Base-by-base conservation (phyloP, 2,113 vertebrate genomes). In the Regulus satrapa region DNA sequence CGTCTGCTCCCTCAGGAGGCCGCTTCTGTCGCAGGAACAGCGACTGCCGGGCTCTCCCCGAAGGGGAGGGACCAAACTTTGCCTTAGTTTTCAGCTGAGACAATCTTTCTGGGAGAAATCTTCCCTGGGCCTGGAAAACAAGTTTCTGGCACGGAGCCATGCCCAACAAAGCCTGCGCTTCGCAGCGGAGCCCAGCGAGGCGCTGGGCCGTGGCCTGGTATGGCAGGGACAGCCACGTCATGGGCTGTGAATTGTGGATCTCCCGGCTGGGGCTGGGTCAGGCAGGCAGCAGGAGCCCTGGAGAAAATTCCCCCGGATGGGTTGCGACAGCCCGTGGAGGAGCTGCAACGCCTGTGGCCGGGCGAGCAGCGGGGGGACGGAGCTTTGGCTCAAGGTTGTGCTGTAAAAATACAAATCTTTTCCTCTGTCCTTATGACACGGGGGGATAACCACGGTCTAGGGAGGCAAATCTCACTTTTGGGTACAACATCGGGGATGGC, bases 21-120 rank as follows among this genome's bases (percentile, higher is more conserved):
- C 23, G 61, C 23, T 5, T 34, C 7, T 41, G 23, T 2, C 1
- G 38, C 11, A 4, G 34, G 43, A 72, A 46, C 71, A 15, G 6
- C 48, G 5, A 20, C 61, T 51, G 94, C 88, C 62, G 41, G 88
- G 71, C 71, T 82, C 80, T 87, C 64, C 64, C 82, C 18, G 32
- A 78, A 86, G 91, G 96, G 96, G 95, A 92, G 95, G 96, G 96
- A 94, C 92, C 92, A 92, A 90, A 90, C 82, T 94, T 86, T 34
- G 92, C 83, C 86, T 92, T 71, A 46, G 34, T 94, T 91, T 72
- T 41, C 74, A 59, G 68, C 28, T 12, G 68, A 77, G 88, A 72
- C 66, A 40, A 6, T 54, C 69, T 59, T 67, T 12, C 16, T 18
- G 76, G 48, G 41, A 91, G 46, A 74, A 51, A 21, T 19, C 34